Percentiles rank a stretch among this genome's conserved stretches.
Evolutionary conservation across 2,888 invertebrate genomes (phyloP).

Genomic region (Aphodius granarius): DNA sequence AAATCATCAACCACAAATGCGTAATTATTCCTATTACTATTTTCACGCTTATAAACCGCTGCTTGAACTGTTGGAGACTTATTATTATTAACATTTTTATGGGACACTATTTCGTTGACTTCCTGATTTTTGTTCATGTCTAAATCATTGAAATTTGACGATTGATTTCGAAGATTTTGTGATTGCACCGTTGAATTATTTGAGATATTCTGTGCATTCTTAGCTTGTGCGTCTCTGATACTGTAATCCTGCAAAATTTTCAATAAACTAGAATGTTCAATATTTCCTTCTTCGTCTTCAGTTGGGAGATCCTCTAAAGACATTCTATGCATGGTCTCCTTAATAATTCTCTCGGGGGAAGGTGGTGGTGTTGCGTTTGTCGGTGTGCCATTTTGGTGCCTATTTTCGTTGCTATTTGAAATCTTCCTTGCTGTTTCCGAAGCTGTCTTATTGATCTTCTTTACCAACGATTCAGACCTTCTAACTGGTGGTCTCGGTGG

Average conservation of each 20-base stretch:
- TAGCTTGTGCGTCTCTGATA: constrained; percentile 33
- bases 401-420: constrained; percentile 23
- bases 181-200: background rate
- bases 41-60: constrained; percentile 26
- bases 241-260: constrained; percentile 49
- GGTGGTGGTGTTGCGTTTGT: constrained; percentile 43
- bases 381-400: constrained; percentile 18
- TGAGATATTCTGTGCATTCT: constrained; percentile 10
- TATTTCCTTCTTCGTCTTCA: constrained; percentile 38
- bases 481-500: constrained; percentile 43
- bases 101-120: constrained; percentile 22
- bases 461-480: constrained; percentile 45
- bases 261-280: constrained; percentile 50
- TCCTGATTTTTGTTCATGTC: constrained; percentile 13
- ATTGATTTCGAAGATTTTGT: background rate
- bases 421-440: constrained; percentile 33
- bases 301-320: constrained; percentile 31
- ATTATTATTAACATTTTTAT: background rate
- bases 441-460: constrained; percentile 43
- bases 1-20: constrained; percentile 24
- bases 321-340: constrained; percentile 19
- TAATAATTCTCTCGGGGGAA: constrained; percentile 35
- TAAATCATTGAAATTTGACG: background rate
- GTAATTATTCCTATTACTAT: constrained; percentile 34
- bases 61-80: background rate